Evolutionary conservation across 2,888 invertebrate genomes (phyloP).

Genomic region (Margaritifera margaritifera): DNA sequence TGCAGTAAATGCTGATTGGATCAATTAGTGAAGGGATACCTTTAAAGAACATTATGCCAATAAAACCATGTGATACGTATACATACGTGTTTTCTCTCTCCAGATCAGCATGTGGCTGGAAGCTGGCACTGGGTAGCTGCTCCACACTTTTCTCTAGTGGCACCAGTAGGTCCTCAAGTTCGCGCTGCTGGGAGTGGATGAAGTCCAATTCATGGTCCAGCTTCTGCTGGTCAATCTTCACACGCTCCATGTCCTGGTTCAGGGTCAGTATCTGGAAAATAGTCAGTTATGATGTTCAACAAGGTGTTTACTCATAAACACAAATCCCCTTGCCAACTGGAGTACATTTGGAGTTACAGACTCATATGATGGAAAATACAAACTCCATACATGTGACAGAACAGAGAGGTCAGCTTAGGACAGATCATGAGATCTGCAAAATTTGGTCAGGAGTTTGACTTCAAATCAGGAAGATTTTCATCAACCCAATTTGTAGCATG

Average conservation of each 20-base stretch:
- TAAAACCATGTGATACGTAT: neutral
- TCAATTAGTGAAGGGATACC: neutral
- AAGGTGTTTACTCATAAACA: too few species aligned
- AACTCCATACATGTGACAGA: too few species aligned
- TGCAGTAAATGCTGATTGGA: too few species aligned
- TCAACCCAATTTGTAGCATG: too few species aligned
- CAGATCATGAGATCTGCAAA: too few species aligned
- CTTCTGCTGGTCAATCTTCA: slow-evolving; percentile 90
- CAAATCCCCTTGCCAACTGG: too few species aligned
- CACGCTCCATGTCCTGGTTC: slow-evolving; percentile 89
- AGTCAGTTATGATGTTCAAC: too few species aligned
- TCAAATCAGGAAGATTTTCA: too few species aligned
- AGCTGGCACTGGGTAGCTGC: slow-evolving; percentile 66
- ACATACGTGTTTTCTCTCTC: slow-evolving; percentile 90
- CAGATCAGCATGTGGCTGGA: slow-evolving; percentile 80
- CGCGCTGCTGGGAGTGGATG: slow-evolving; percentile 91
- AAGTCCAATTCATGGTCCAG: slow-evolving; percentile 95
- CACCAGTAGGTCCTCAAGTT: slow-evolving; percentile 88
- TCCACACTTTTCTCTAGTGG: slow-evolving; percentile 87
- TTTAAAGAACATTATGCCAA: neutral
- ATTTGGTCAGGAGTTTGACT: too few species aligned
- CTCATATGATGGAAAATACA: too few species aligned
- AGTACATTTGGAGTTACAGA: too few species aligned
- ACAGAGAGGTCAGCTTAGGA: too few species aligned
- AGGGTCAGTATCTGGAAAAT: slow-evolving; percentile 83